phyloP scores from a whole-genome alignment of 2,888 invertebrate genomes.

The Tenthredo distinguenda region DNA sequence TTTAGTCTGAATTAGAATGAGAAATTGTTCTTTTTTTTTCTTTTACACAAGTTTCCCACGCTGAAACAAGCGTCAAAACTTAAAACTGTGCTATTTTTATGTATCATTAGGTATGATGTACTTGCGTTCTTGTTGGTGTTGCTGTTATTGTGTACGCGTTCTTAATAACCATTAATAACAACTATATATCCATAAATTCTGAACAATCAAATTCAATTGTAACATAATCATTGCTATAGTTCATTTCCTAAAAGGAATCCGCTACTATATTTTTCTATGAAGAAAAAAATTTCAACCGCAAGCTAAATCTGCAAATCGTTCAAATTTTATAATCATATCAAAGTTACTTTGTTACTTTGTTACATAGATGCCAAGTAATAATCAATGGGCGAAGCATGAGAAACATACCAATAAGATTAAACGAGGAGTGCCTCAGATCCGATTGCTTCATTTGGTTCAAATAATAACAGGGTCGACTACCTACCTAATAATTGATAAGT shows the following conservation, averaged over 20 bases:
- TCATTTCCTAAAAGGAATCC: conserved; percentile 66
- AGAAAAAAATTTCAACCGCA: not conserved
- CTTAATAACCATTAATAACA: conserved; percentile 74
- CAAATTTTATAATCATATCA: conserved; percentile 3
- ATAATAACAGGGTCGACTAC: not conserved
- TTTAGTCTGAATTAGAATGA: not conserved
- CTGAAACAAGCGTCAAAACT: conserved; percentile 38
- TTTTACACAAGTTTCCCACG: conserved; percentile 29
- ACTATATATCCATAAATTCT: conserved; percentile 77
- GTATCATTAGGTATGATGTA: conserved; percentile 16
- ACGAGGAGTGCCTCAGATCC: not conserved
- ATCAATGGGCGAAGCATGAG: not conserved
- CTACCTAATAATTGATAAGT: conserved; percentile 28
- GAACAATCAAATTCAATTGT: conserved; percentile 78
- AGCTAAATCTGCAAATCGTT: not conserved
- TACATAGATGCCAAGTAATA: conserved; percentile 1
- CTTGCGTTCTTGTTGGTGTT: conserved; percentile 34
- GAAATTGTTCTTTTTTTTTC: not conserved
- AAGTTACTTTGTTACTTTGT: conserved; percentile 19
- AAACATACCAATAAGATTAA: conserved; percentile 20
- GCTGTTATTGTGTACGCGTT: conserved; percentile 37
- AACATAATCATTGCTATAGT: conserved; percentile 74
- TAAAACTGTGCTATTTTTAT: conserved; percentile 32
- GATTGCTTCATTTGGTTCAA: not conserved
- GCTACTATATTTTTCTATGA: not conserved